Base-by-base conservation (phyloP, 2,797 vertebrate species). In the Hippocampus kuda region DNA sequence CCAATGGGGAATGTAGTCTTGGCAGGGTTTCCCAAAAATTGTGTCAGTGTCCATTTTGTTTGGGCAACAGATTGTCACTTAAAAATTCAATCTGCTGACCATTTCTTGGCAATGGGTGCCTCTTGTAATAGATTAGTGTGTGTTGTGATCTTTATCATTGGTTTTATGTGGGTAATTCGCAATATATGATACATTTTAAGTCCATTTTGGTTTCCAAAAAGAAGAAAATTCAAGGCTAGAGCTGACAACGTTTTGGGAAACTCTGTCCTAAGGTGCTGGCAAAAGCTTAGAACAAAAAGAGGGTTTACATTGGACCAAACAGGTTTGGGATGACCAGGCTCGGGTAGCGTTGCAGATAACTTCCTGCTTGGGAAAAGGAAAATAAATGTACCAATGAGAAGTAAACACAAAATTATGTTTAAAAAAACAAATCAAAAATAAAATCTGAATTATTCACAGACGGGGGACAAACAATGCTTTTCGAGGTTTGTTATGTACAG, bases 401-500 rank as follows among this genome's bases (percentile, higher is more conserved):
- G 44, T 48, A 27, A 46, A 60, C 59, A 60, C 16, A 60, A 60
- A 54, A 54, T 54, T 34, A 34, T 34, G 59, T 24, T 38, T 34
- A 11, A 22, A 22, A 34, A 38, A 24, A 46, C n/a, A 46, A 46
- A 26, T 27, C 18, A 48, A 26, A 48, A 44, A 63, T 24, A 2
- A 42, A 16, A 44, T 8, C 12, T n/a, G 38, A 44, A 22, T 46
- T 48, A 65, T 48, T 65, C 63, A 48, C 63, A 65, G 63, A 48
- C 44, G 10, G 59, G 24, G 48, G 42, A 27, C n/a, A 2, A n/a
- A 65, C 26, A 26, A 48, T 48, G 24, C 63, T 18, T 65, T 65
- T 46, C 3, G 63, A 65, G 42, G 42, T 48, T 27, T 65, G 63
- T 65, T 65, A 65, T 65, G 42, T 65, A 65, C 63, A 65, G 24